These are phyloP conservation scores for Drosophila novamexicana DNA, from an alignment of 1,140 invertebrate species.

Conservation along the genomic window DNA sequence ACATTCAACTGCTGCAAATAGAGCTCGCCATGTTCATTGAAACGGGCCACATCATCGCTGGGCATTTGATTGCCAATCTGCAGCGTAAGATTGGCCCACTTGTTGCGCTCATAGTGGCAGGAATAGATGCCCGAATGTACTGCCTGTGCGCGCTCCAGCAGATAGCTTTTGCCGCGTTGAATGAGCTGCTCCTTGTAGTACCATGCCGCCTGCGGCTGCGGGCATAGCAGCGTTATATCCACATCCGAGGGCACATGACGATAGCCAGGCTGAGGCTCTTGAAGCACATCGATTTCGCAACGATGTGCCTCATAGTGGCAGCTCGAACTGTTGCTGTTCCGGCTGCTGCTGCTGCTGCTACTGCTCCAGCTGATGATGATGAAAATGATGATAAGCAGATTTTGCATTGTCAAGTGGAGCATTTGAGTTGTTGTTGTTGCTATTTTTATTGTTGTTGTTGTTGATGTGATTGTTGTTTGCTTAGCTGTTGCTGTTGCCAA, in stretches of 20 bases:
- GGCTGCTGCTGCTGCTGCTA: slow-evolving; percentile 18
- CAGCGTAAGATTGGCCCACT: slow-evolving; percentile 63
- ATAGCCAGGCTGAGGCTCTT: background rate
- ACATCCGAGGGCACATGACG: slow-evolving; percentile 59
- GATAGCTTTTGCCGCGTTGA: slow-evolving; percentile 8
- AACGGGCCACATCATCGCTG: slow-evolving; percentile 55
- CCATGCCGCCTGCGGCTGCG: slow-evolving; percentile 46
- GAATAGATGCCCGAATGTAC: slow-evolving; percentile 58
- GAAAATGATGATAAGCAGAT: slow-evolving; percentile 68
- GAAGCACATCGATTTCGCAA: slow-evolving; percentile 62
- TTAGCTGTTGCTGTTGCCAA: slow-evolving; percentile 40
- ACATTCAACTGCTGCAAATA: slow-evolving; percentile 34
- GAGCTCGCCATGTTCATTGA: slow-evolving; percentile 28
- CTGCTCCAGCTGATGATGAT: slow-evolving; percentile 43
- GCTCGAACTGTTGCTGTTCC: slow-evolving; percentile 12
- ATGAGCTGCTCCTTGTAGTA: slow-evolving; percentile 50
- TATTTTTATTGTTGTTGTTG: background rate
- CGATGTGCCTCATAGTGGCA: slow-evolving; percentile 58
- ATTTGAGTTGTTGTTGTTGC: slow-evolving; percentile 8
- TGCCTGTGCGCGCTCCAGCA: slow-evolving; percentile 40
- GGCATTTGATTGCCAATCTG: slow-evolving; percentile 30
- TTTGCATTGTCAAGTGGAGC: slow-evolving; percentile 66
- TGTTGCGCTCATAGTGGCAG: slow-evolving; percentile 42
- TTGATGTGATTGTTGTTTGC: slow-evolving; percentile 28
- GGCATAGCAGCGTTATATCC: slow-evolving; percentile 58